Percentiles rank a stretch among this genome's conserved stretches.
phyloP scores from a whole-genome alignment of 2,113 vertebrate species.

The Mastomys natalensis region DNA sequence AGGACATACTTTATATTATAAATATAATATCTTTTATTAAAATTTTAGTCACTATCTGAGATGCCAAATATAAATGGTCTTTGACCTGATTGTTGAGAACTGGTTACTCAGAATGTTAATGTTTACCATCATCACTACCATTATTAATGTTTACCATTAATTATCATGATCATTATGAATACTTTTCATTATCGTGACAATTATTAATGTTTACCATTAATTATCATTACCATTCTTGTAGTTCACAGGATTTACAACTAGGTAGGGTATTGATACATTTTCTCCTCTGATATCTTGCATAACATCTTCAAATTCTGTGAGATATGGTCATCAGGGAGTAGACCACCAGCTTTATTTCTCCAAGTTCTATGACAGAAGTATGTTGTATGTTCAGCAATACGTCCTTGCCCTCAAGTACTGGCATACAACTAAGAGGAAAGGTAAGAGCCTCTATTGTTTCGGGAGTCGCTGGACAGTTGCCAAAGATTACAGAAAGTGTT shows the following conservation, averaged over 20 bases:
- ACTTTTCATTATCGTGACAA: neutral
- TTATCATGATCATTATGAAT: neutral
- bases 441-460: neutral
- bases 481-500: neutral
- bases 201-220: neutral
- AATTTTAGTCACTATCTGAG: neutral
- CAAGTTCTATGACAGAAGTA: neutral
- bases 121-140: neutral
- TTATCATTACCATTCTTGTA: neutral
- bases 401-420: neutral
- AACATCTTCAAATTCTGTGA: neutral
- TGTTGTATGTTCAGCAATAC: neutral
- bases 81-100: neutral
- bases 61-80: neutral
- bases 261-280: neutral
- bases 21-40: neutral
- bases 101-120: neutral
- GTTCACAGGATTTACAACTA: neutral
- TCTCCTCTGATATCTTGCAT: neutral
- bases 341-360: neutral
- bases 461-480: neutral
- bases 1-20: neutral
- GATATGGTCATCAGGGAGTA: neutral
- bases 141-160: neutral
- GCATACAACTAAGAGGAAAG: neutral